Evolutionary conservation across 2,113 vertebrate species (phyloP), one percentile per base, ranked within the genome.

Genomic region (Tragelaphus imberbis): DNA sequence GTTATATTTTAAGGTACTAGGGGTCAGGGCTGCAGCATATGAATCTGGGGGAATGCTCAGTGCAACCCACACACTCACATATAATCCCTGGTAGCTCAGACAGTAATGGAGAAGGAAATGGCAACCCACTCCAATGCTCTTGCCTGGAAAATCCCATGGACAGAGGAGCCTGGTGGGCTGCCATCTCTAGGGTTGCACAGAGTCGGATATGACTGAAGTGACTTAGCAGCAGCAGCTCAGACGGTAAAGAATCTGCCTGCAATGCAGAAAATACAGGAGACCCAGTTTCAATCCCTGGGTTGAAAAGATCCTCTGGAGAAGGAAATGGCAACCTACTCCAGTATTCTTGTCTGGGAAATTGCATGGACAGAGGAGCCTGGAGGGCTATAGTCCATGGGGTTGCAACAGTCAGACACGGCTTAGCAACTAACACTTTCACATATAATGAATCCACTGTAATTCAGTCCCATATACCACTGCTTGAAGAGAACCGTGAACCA

Each of bases 161-260:
- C 1, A 2, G 7, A 65, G 63, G 63, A 65, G 30, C 63, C 30
- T 65, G 15, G 1, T 17, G 30, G 15, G 63, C 15, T 65, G 30
- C 63, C 0, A 0, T n/a, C 63, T n/a, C 15, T 65, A 33, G 30
- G 15, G 63, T 65, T 2, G 0, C 30, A 65, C 15, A 65, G 63
- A n/a, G 63, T 65, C 0, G 30, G 63, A 65, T 15, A 65, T 1
- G 14, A 65, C 61, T 65, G 30, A 65, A 65, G 61, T 65, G 61
- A 16, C 61, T 65, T 65, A 65, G 61, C 61, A 65, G 14, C 14
- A 65, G 61, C 61, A 77, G 12, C 71, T 77, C 71, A 44, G 71
- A 77, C 1, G 5, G 11, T 44, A 44, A 77, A 77, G 36, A 44
- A 77, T 44, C 71, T 77, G 71, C 36, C 40, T 77, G 71, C 23